phyloP scores from a whole-genome alignment of 2,888 invertebrate species.

The Polydrusus pterygomalis region DNA sequence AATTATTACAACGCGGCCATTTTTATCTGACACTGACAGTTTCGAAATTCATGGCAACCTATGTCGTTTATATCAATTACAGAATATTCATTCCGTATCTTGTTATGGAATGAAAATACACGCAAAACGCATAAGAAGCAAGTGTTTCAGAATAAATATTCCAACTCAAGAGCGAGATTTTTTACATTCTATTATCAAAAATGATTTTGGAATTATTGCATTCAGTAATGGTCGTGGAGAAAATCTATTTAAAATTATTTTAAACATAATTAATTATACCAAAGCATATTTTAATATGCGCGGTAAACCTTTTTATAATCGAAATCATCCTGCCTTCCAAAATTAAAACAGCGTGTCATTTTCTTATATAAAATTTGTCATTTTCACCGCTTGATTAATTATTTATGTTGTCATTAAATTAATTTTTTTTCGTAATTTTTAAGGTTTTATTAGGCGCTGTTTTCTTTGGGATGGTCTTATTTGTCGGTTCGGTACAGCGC shows the following conservation, averaged over 20 bases:
- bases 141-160: too few species aligned
- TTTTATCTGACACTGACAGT: too few species aligned
- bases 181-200: too few species aligned
- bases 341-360: slow-evolving; percentile 17
- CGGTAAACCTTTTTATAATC: slow-evolving; percentile 17
- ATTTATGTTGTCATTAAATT: slow-evolving; percentile 2
- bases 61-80: too few species aligned
- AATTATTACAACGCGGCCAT: too few species aligned
- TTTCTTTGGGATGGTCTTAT: neutral
- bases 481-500: neutral
- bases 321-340: neutral
- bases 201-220: too few species aligned
- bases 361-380: slow-evolving; percentile 24
- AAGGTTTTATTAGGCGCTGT: neutral
- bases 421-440: neutral
- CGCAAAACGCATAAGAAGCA: too few species aligned
- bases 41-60: too few species aligned
- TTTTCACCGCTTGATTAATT: slow-evolving; percentile 8
- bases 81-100: too few species aligned
- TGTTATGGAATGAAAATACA: too few species aligned
- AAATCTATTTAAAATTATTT: neutral
- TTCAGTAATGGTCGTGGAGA: too few species aligned
- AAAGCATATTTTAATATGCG: slow-evolving; percentile 16
- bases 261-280: slow-evolving; percentile 19
- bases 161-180: too few species aligned